Base-by-base conservation (phyloP, 2,888 invertebrate genomes). In the Osmoderma eremita region DNA sequence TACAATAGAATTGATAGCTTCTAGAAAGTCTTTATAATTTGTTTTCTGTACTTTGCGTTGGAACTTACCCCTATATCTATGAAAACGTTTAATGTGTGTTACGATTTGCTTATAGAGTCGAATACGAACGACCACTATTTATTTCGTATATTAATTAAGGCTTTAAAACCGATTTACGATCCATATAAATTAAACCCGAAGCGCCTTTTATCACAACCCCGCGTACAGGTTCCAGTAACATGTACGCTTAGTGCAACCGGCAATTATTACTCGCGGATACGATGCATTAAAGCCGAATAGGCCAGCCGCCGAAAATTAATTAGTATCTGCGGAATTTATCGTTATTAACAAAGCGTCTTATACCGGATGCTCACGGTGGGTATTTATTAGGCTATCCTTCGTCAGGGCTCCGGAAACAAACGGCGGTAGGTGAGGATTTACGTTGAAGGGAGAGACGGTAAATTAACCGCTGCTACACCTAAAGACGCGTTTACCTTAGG, bases 361-460 rank as follows among this genome's bases (percentile, higher is more conserved):
- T 10, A 30, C 30, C 30, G 30, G 30, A 5, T 1, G 6, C 30
- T 30, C 30, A 30, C 3, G 30, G 30, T 30, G 8, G 3, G 42
- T 56, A 56, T 56, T 56, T 56, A 56, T 56, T 56, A 56, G 56
- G 41, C 41, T 20, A 42, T 22, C 56, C 41, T 39, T 13, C 41
- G 41, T 56, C 56, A 22, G 30, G 30, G 30, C 30, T 22, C 13
- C 4, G 41, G 41, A 56, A 41, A 56, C 41, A 41, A 56, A 56
- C 56, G 56, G 56, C 24, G 56, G 42, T 41, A 56, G 56, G 56
- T 15, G 56, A 56, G 41, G 56, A 56, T 56, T 56, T 56, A 56
- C 41, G 56, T 56, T 20, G 20, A 38, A 12, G 18, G 4, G 22
- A 41, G 50, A 56, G 15, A n/a, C 39, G 42, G 41, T 42, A 56